These are phyloP conservation scores for Trypoxylus dichotomus DNA, from an alignment of 1,140 invertebrate genomes.

Conservation along the genomic window DNA sequence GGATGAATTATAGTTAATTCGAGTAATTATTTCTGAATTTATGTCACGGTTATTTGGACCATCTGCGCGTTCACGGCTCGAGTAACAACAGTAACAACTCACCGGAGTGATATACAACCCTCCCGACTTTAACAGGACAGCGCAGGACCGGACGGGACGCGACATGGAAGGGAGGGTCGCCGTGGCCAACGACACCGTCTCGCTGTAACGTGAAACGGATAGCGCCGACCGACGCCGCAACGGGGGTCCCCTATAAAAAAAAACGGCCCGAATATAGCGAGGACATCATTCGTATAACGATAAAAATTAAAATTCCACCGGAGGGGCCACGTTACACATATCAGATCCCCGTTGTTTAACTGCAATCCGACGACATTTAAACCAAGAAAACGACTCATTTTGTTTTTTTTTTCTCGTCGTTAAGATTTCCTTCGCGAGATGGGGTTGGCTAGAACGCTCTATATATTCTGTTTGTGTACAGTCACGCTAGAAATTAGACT, in stretches of 20 bases:
- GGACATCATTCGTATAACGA: conserved; percentile 29
- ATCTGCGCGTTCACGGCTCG: conserved; percentile 34
- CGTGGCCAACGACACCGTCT: conserved; percentile 8
- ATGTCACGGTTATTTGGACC: conserved; percentile 43
- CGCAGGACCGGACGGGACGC: no score
- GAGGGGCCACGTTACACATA: conserved; percentile 31
- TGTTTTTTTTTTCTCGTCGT: not conserved
- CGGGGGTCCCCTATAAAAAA: conserved; percentile 38
- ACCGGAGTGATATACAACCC: conserved; percentile 41
- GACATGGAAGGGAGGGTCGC: not conserved
- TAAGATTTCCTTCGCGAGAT: not conserved
- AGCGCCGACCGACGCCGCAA: conserved; percentile 31
- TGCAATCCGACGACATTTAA: conserved; percentile 15
- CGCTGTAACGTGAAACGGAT: conserved; percentile 42
- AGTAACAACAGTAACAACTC: conserved; percentile 36
- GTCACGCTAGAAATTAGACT: no score
- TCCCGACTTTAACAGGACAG: conserved; percentile 31
- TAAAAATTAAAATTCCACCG: conserved; percentile 36
- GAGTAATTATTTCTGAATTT: conserved; percentile 44
- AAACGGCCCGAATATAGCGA: not conserved
- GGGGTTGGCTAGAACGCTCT: no score
- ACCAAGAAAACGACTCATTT: not conserved
- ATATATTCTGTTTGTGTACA: no score
- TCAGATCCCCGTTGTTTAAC: conserved; percentile 34
- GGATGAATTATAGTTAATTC: conserved; percentile 11